These are phyloP conservation scores for Scolanthus callimorphus DNA, from an alignment of 92 coral and sea anemone species.

Conservation along the genomic window DNA sequence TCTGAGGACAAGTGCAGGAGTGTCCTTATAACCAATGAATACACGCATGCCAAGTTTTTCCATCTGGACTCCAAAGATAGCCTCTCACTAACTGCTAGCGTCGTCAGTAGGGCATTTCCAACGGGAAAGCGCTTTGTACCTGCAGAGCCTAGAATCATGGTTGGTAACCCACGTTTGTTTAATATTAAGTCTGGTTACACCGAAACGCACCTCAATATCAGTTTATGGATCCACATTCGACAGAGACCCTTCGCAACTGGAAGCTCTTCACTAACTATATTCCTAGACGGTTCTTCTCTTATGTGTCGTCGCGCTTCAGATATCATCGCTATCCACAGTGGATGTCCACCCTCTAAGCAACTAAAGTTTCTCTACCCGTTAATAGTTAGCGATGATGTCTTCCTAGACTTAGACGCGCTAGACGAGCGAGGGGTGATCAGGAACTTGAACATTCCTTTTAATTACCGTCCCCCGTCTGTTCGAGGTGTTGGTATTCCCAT, in stretches of 20 bases:
- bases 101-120: conserved; percentile 32
- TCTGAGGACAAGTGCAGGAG: conserved; percentile 76
- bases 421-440: conserved; percentile 72
- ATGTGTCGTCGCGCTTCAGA: conserved; percentile 63
- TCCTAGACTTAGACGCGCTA: conserved; percentile 41
- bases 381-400: conserved; percentile 36
- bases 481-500: conserved; percentile 94
- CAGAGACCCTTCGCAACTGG: conserved; percentile 80
- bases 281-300: conserved; percentile 64
- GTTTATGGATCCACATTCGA: conserved; percentile 39
- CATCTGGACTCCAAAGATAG: conserved; percentile 85
- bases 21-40: conserved; percentile 53
- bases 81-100: conserved; percentile 55
- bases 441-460: conserved; percentile 65
- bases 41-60: conserved; percentile 28
- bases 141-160: conserved; percentile 41
- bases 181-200: conserved; percentile 26
- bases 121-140: conserved; percentile 10
- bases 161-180: conserved; percentile 74
- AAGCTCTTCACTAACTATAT: conserved; percentile 56
- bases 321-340: conserved; percentile 71
- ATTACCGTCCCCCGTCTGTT: conserved; percentile 93
- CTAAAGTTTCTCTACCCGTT: conserved; percentile 72
- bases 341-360: conserved; percentile 87
- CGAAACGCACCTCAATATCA: conserved; percentile 46